phyloP scores from a whole-genome alignment of 1,140 invertebrate genomes.

The Sycophaga agraensis region DNA sequence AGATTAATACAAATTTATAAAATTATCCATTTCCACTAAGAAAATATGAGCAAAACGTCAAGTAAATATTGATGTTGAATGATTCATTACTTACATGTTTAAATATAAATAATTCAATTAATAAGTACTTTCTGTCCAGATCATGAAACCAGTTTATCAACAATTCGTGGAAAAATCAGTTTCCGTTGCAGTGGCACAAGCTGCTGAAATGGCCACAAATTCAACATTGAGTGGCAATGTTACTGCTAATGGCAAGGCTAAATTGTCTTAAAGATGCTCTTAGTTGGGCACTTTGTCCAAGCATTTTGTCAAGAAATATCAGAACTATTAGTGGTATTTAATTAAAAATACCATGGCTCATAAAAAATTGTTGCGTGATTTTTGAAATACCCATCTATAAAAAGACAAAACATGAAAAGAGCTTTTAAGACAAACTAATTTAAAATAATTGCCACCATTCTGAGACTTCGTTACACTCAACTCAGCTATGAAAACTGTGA shows the following conservation, averaged over 20 bases:
- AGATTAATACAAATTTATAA: conserved; percentile 17
- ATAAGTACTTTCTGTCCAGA: conserved; percentile 51
- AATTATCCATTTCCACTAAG: conserved; percentile 17
- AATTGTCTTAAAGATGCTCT: conserved; percentile 65
- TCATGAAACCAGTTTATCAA: conserved; percentile 79
- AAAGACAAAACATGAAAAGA: conserved; percentile 29
- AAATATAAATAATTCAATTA: background rate
- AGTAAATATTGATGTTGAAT: conserved; percentile 19
- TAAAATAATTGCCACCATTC: conserved; percentile 26
- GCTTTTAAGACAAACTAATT: background rate
- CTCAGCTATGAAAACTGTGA: conserved; percentile 33
- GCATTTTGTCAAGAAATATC: conserved; percentile 14
- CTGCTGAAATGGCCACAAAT: conserved; percentile 65
- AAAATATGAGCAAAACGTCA: conserved; percentile 14
- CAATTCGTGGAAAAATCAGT: conserved; percentile 75
- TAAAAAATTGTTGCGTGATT: conserved; percentile 29
- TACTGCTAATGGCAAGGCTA: conserved; percentile 63
- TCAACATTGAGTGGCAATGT: conserved; percentile 53
- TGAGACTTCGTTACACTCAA: conserved; percentile 28
- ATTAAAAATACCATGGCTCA: conserved; percentile 10
- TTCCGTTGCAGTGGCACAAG: conserved; percentile 73
- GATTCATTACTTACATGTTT: background rate
- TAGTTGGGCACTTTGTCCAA: conserved; percentile 36
- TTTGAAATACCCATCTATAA: conserved; percentile 15
- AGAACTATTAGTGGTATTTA: conserved; percentile 18